phyloP scores from a whole-genome alignment of 1,140 invertebrate species.

The Trichonephila inaurata region DNA sequence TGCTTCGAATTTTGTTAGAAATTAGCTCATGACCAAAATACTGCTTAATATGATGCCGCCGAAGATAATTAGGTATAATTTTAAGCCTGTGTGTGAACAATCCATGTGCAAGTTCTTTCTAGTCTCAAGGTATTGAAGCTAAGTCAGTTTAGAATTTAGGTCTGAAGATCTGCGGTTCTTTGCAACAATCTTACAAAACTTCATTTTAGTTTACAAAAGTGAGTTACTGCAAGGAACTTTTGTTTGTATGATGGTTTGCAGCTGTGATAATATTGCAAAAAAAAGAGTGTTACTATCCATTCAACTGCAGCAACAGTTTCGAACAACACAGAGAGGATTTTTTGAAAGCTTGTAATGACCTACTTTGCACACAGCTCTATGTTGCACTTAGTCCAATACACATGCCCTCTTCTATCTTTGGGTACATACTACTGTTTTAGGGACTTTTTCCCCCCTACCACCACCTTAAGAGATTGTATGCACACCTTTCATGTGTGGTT shows the following conservation, averaged over 20 bases:
- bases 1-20: constrained; percentile 39
- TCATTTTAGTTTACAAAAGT: background rate
- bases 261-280: constrained; percentile 73
- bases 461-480: constrained; percentile 65
- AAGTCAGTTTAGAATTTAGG: constrained; percentile 23
- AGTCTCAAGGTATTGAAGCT: constrained; percentile 14
- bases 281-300: constrained; percentile 42
- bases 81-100: constrained; percentile 55
- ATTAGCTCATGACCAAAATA: constrained; percentile 62
- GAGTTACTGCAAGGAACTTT: constrained; percentile 18
- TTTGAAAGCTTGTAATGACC: constrained; percentile 60
- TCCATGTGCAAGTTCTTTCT: constrained; percentile 71
- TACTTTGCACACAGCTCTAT: constrained; percentile 70
- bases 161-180: background rate
- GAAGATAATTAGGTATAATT: constrained; percentile 57
- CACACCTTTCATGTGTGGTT: constrained; percentile 68
- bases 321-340: constrained; percentile 50
- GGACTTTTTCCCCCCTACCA: constrained; percentile 40
- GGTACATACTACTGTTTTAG: constrained; percentile 43
- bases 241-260: constrained; percentile 58
- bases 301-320: constrained; percentile 36
- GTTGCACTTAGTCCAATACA: constrained; percentile 73
- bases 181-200: background rate
- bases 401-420: constrained; percentile 31
- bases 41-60: constrained; percentile 23